phyloP scores from a whole-genome alignment of 2,888 invertebrate species.

The Cryptocephalus moraei region DNA sequence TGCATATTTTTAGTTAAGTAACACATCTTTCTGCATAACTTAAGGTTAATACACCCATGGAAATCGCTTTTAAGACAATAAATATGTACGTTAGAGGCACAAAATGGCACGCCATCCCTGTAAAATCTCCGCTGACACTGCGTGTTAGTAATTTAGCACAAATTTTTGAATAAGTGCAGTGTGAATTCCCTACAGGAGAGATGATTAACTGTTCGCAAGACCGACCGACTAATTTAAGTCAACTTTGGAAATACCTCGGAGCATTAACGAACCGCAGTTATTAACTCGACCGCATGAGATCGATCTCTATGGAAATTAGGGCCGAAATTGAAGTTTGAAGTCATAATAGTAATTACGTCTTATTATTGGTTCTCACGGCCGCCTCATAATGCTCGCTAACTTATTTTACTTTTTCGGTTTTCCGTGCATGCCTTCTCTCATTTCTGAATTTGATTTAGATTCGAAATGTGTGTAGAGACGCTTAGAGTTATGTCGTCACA shows the following conservation, averaged over 20 bases:
- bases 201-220: neutral
- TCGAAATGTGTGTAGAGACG: neutral
- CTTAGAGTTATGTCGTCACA: neutral
- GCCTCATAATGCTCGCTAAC: too few relatives aligned
- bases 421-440: too few relatives aligned
- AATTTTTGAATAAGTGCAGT: neutral
- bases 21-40: too few relatives aligned
- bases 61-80: too few relatives aligned
- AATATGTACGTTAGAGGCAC: too few relatives aligned
- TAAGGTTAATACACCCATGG: too few relatives aligned
- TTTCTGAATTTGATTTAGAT: too few relatives aligned
- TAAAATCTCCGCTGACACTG: too few relatives aligned
- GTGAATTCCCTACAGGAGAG: neutral
- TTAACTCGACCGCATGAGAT: constrained; percentile 16
- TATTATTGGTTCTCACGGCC: constrained; percentile 22
- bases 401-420: too few relatives aligned
- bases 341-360: constrained; percentile 20
- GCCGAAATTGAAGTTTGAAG: constrained; percentile 17
- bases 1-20: too few relatives aligned
- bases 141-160: too few relatives aligned
- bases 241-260: neutral
- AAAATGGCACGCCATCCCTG: too few relatives aligned
- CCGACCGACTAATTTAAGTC: neutral
- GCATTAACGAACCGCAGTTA: constrained; percentile 8
- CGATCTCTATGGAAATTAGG: constrained; percentile 20